Evolutionary conservation across 2,113 vertebrate species (phyloP), one percentile per base, ranked within the genome.

Genomic region (Acrocephalus arundinaceus): DNA sequence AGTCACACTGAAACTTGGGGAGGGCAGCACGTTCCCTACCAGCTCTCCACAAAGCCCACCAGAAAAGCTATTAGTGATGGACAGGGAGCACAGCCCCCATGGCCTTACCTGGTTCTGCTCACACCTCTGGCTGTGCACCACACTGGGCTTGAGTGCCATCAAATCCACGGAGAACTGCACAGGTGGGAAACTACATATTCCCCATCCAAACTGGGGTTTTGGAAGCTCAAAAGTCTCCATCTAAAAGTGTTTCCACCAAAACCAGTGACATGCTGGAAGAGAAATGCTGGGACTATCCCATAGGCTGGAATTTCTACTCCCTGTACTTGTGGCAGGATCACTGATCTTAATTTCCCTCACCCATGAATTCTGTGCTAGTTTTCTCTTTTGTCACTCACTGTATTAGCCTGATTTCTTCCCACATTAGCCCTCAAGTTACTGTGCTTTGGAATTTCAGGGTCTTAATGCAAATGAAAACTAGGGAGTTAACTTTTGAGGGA

Each of bases 111-210:
- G 49, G 18, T 6, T 75, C 55, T 80, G 28, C 54, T 82, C 68
- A 81, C 28, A 31, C 33, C 51, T 0, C 0, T 9, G 37, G 16
- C n/a, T 55, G 7, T 2, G n/a, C 2, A 2, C 39, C 59, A 59
- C 23, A 15, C 41, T 46, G 35, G 30, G 19, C 39, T 24, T 25
- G 48, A 51, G 5, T 39, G 25, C 62, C 6, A 7, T 18, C n/a
- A 87, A 28, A 70, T 48, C 43, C 48, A n/a, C 0, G 0, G 35
- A 35, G 23, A 66, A 21, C n/a, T 18, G 57, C 61, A 82, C 58
- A 76, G 23, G 58, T 4, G 48, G 21, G 27, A 89, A 48, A 72
- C 11, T 0, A 35, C 8, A 1, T 11, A 30, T 25, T 73, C 39
- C 25, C 71, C 25, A 43, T 13, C 30, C 21, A 31, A 62, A 89